Base-by-base conservation (phyloP, 1,140 invertebrate species). In the Panagrolaimus sp. region DNA sequence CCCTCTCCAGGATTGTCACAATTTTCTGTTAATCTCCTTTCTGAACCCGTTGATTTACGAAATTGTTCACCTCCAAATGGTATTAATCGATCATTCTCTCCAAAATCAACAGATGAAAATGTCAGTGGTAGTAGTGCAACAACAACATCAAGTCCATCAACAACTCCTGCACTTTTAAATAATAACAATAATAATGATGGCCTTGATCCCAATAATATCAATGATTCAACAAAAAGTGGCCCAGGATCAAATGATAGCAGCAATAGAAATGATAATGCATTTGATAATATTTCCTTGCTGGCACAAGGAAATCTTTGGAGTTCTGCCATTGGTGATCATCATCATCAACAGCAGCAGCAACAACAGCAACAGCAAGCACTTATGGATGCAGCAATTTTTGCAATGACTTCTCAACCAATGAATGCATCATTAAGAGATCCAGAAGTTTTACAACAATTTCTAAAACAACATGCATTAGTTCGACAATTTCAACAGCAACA, bases 101-200 rank as follows among this genome's bases (percentile, higher is more conserved):
- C 71, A 10, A 72, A 72, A 48, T 72, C 71, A 38, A 47, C 69
- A 17, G 70, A 72, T 43, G 45, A 62, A 21, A 47, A 52, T 55
- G 58, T 44, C 21, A 70, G 71, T 63, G 58, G 52, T 48, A 70
- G 71, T 65, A 45, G 46, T 26, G 43, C 28, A 43, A 70, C 68
- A 12, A 58, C 71, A 15, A 71, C 70, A n/a, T 72, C 67, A 21
- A 72, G 71, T 63, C 71, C 71, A 15, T 71, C 71, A 15, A 74
- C 71, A 21, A 72, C 70, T 28, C 68, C 68, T 24, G 43, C 68
- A 44, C 26, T 48, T 12, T 46, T 48, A 26, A 55, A 24, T 47
- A 69, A 66, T 52, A 38, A 63, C 26, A 68, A 68, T 45, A 63
- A 45, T 26, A 24, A 32, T 21, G 64, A 28, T 17, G 15, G 43